A percentile compares a stretch with the other conserved stretches of the same genome.
Conservation (phyloP, 2,888 invertebrate genomes). For the Scaptodrosophila latifasciaeformis region DNA sequence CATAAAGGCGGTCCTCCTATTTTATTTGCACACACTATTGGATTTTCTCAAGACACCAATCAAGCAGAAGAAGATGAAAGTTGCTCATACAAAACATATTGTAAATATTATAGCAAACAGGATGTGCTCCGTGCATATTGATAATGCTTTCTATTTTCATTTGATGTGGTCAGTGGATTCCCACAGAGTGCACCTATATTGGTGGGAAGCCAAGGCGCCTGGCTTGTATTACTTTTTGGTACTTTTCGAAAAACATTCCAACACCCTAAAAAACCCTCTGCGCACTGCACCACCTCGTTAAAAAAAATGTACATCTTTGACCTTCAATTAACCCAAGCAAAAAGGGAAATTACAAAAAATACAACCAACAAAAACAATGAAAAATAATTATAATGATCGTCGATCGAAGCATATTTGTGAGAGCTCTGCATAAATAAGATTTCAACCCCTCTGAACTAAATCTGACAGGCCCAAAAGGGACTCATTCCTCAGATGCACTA, state of each 20-base stretch:
- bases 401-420: slow-evolving; percentile 35
- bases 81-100: slow-evolving; percentile 11
- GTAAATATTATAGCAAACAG: slow-evolving; percentile 27
- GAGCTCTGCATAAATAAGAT: slow-evolving; percentile 38
- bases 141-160: too few species aligned
- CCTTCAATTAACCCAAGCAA: too few species aligned
- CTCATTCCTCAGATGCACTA: not conserved
- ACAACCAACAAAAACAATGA: too few species aligned
- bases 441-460: slow-evolving; percentile 27
- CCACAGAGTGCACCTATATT: too few species aligned
- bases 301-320: too few species aligned
- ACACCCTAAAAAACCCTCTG: too few species aligned
- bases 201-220: too few species aligned
- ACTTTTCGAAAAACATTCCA: too few species aligned
- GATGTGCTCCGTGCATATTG: slow-evolving; percentile 30
- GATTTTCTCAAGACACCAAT: slow-evolving; percentile 53
- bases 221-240: too few species aligned
- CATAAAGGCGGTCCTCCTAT: slow-evolving; percentile 2
- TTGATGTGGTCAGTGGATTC: too few species aligned
- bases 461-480: not conserved
- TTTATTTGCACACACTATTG: slow-evolving; percentile 51
- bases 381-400: slow-evolving; percentile 41
- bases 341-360: too few species aligned
- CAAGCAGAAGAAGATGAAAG: slow-evolving; percentile 44
- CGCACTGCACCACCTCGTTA: too few species aligned